Percentiles rank a stretch among this genome's conserved stretches.
phyloP scores from a whole-genome alignment of 1,140 invertebrate genomes.

The Drusus annulatus region DNA sequence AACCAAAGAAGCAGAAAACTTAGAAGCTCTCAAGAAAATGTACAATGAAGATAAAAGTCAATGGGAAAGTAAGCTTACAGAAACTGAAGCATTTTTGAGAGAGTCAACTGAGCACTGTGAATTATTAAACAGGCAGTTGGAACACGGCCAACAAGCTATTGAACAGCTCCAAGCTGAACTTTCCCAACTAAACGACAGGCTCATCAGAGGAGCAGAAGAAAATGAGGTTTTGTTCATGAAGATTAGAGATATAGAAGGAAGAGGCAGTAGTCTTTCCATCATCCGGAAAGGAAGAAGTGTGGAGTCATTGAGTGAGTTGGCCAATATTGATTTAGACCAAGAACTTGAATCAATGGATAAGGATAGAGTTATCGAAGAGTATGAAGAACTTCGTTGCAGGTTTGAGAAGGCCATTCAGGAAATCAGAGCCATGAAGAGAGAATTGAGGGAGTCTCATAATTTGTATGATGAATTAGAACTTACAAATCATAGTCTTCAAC shows the following conservation, averaged over 20 bases:
- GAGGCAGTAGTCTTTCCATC: constrained; percentile 68
- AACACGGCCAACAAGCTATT: constrained; percentile 74
- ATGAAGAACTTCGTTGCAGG: constrained; percentile 80
- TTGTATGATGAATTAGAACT: constrained; percentile 86
- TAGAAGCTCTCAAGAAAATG: constrained; percentile 75
- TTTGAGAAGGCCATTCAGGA: constrained; percentile 88
- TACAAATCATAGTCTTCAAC: constrained; percentile 80
- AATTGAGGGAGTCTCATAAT: constrained; percentile 85
- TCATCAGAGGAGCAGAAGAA: constrained; percentile 81
- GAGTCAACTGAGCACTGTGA: constrained; percentile 77
- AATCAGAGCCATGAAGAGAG: constrained; percentile 85
- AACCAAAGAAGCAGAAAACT: constrained; percentile 79
- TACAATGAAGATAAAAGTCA: constrained; percentile 76
- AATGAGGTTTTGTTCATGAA: constrained; percentile 81
- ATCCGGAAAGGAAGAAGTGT: constrained; percentile 77
- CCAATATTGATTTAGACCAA: constrained; percentile 83
- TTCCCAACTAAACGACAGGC: constrained; percentile 71
- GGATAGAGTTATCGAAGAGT: constrained; percentile 85
- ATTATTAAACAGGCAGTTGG: constrained; percentile 75
- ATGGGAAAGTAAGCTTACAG: constrained; percentile 76
- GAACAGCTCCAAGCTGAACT: constrained; percentile 75
- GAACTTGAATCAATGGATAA: constrained; percentile 83
- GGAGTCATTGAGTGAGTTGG: constrained; percentile 85
- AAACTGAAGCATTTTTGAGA: constrained; percentile 75
- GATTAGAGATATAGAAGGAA: constrained; percentile 80